A percentile compares a stretch with the other conserved stretches of the same genome.
These are phyloP conservation scores for Phalacrocorax brasilianus DNA, from an alignment of 2,113 vertebrate species.

Conservation along the genomic window DNA sequence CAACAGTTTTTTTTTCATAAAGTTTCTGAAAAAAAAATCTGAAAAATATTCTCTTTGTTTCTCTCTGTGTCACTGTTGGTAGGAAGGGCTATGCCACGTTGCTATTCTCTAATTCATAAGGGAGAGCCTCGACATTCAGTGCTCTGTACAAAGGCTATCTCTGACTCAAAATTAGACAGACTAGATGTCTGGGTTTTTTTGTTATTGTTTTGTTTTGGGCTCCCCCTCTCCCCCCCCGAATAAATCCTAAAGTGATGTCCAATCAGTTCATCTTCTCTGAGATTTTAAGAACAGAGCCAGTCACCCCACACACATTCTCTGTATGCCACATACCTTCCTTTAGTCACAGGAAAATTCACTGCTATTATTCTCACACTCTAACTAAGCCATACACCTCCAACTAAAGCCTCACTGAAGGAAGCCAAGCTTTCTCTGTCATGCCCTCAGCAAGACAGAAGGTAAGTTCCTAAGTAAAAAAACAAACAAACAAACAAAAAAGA, in stretches of 20 bases:
- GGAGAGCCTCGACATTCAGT: background rate
- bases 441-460: background rate
- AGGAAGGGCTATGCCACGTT: background rate
- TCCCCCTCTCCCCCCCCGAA: background rate
- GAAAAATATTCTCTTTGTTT: background rate
- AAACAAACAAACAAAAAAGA: too few species aligned
- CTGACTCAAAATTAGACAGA: background rate
- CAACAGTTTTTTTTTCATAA: background rate
- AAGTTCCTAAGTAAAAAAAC: background rate
- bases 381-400: accelerated
- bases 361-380: background rate
- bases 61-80: background rate
- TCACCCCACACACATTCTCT: background rate
- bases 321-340: background rate
- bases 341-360: background rate
- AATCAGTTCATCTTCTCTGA: background rate
- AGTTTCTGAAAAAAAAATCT: background rate
- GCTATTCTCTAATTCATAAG: background rate
- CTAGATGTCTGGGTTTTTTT: too few species aligned
- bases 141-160: background rate
- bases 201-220: too few species aligned
- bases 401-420: background rate
- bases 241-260: background rate
- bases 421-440: accelerated
- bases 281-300: background rate